Conservation (phyloP, 2,888 invertebrate genomes). For the Stenichneumon culpator region DNA sequence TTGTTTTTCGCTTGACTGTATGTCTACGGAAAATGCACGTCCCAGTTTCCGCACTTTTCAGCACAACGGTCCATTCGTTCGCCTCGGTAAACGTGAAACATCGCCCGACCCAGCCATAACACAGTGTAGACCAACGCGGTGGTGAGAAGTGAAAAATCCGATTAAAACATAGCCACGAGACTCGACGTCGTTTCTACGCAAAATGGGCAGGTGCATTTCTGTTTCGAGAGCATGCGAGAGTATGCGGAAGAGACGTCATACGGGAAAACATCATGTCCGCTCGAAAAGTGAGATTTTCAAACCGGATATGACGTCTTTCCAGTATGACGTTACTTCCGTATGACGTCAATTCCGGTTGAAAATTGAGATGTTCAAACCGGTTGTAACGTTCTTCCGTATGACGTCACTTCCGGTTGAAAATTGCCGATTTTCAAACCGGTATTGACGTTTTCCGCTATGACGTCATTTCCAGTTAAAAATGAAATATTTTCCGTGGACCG, state of each 20-base stretch:
- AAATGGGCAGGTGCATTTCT: constrained; percentile 8
- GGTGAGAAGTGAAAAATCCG: constrained; percentile 40
- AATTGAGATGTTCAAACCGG: neutral
- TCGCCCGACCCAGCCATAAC: constrained; percentile 25
- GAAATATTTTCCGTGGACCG: neutral
- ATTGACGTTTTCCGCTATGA: neutral
- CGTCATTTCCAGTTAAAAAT: neutral
- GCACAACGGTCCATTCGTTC: constrained; percentile 38
- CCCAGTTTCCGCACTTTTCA: constrained; percentile 58
- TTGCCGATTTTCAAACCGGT: neutral
- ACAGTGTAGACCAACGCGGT: neutral
- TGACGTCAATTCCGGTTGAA: neutral
- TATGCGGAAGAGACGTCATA: neutral
- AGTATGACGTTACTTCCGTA: too few relatives aligned
- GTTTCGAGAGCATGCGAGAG: constrained; percentile 21
- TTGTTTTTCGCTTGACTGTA: constrained; percentile 15
- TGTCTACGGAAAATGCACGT: constrained; percentile 27
- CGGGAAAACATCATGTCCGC: neutral
- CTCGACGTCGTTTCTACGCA: constrained; percentile 12
- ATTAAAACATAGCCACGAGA: neutral
- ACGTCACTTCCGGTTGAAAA: neutral
- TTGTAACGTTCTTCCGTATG: neutral
- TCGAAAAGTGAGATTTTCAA: neutral
- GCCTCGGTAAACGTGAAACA: constrained; percentile 52
- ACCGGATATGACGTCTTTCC: neutral